These are phyloP conservation scores for Catharus bicknelli DNA, from an alignment of 2,113 vertebrate species.

Conservation along the genomic window DNA sequence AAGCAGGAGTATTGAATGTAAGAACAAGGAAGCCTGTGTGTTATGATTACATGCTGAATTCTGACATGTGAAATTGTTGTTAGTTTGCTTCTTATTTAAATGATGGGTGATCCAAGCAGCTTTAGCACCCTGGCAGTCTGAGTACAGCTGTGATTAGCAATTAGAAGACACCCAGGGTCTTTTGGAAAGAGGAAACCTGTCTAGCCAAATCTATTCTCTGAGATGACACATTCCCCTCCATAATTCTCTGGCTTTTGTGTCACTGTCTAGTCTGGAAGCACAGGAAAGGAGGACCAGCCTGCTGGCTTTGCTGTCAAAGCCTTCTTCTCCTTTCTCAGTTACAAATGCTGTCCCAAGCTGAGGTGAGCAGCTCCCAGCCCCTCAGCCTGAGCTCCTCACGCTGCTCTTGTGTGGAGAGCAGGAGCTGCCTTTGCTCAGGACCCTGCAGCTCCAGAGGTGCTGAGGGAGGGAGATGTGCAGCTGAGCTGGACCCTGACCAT, in stretches of 20 bases:
- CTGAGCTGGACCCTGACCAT: slow-evolving; percentile 25
- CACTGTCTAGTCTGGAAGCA: neutral
- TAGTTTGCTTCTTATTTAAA: slow-evolving; percentile 37
- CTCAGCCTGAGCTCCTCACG: neutral
- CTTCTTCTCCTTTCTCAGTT: neutral
- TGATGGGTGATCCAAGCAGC: slow-evolving; percentile 14
- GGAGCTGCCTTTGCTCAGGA: neutral
- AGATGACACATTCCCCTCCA: neutral
- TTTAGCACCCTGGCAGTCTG: neutral
- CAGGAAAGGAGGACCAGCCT: neutral
- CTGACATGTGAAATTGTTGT: slow-evolving; percentile 23
- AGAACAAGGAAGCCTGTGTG: slow-evolving; percentile 53
- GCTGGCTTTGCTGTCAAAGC: neutral
- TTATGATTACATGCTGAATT: slow-evolving; percentile 26
- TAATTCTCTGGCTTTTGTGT: neutral
- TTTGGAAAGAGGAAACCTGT: slow-evolving; percentile 21
- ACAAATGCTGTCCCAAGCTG: neutral
- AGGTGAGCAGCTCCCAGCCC: neutral
- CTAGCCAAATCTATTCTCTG: neutral
- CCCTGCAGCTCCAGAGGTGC: neutral
- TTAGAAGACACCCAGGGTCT: neutral
- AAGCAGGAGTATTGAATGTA: slow-evolving; percentile 66
- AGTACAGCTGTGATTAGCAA: neutral
- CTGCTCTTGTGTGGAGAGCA: neutral
- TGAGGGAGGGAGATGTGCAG: slow-evolving; percentile 33